These are phyloP conservation scores for Eudiplozoon nipponicum DNA, from an alignment of 2,888 invertebrate species.

Conservation along the genomic window DNA sequence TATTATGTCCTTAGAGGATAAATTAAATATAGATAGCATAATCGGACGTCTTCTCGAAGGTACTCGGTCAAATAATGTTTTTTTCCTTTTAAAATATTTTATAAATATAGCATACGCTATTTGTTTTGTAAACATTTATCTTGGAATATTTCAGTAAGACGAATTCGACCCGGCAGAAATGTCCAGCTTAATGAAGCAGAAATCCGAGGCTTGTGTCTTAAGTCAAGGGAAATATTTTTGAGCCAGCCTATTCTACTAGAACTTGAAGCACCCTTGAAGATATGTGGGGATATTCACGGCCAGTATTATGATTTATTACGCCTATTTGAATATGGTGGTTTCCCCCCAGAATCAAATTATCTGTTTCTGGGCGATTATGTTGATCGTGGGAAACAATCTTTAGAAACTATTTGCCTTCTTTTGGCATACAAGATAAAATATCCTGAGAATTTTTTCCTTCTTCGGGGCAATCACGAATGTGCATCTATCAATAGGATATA, in stretches of 20 bases:
- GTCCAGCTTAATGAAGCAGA: slow-evolving; percentile 91
- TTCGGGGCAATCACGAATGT: slow-evolving; percentile 32
- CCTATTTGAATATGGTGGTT: slow-evolving; percentile 87
- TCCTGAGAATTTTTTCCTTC: slow-evolving; percentile 46
- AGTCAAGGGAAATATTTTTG: slow-evolving; percentile 87
- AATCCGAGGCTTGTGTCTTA: slow-evolving; percentile 77
- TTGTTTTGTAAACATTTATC: no score
- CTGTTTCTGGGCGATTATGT: slow-evolving; percentile 81
- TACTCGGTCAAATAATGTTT: no score
- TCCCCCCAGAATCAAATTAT: slow-evolving; percentile 92
- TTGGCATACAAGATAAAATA: slow-evolving; percentile 48
- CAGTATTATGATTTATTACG: slow-evolving; percentile 89
- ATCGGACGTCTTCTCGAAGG: no score
- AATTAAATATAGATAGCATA: no score
- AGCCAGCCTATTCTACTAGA: slow-evolving; percentile 88
- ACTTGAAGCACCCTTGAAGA: slow-evolving; percentile 88
- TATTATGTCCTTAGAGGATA: no score
- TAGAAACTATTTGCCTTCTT: slow-evolving; percentile 78
- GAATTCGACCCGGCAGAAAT: slow-evolving; percentile 91
- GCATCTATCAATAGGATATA: slow-evolving; percentile 41
- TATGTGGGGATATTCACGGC: slow-evolving; percentile 94
- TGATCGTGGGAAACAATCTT: slow-evolving; percentile 72
- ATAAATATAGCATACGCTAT: no score
- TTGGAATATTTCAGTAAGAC: no score
- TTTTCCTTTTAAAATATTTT: no score